Evolutionary conservation across 2,888 invertebrate genomes (phyloP), one percentile per base, ranked within the genome.

Genomic region (Ornithoptera alexandrae): DNA sequence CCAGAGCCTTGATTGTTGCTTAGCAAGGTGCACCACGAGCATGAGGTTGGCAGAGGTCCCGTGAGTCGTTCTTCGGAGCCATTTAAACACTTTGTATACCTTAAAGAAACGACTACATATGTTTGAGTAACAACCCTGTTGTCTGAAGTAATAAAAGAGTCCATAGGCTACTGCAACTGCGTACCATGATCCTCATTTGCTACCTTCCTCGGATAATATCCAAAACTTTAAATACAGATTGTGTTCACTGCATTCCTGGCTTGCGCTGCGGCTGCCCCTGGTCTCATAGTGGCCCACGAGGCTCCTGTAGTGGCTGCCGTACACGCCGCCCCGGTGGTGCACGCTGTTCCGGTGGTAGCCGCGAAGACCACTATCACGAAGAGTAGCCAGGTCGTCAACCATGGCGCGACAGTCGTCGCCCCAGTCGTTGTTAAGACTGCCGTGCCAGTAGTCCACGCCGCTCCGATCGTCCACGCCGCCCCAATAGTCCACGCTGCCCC

Each of bases 201-300:
- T 3, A 30, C 30, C 30, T 30, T 5, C 30, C 4, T 39, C 39
- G 39, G 10, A 10, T 39, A 7, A 39, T 5, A 30, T 30, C 30
- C 30, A 30, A 30, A 30, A 30, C 3, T 50, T 4, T 17, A 50
- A 50, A 12, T 50, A 18, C 84, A 94, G 94, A 81, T 94, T 74
- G 88, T 87, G 67, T 88, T 94, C 82, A 84, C 87, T 79, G 91
- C 93, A 73, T 72, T 93, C 80, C 76, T 93, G 82, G 93, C 93
- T 73, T 91, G 87, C 84, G 93, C 84, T 72, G 91, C 90, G 67
- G 92, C 92, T 77, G 88, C 91, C 24, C 90, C 92, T 10, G 90
- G 90, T 57, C 79, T 90, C 36, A 78, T 90, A n/a, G 76, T 91
- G 2, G 78, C 82, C 42, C 88, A 88, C 74, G 80, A 87, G 66